Conservation (phyloP, 2,113 vertebrate species). For the Herpetotheres cachinnans region DNA sequence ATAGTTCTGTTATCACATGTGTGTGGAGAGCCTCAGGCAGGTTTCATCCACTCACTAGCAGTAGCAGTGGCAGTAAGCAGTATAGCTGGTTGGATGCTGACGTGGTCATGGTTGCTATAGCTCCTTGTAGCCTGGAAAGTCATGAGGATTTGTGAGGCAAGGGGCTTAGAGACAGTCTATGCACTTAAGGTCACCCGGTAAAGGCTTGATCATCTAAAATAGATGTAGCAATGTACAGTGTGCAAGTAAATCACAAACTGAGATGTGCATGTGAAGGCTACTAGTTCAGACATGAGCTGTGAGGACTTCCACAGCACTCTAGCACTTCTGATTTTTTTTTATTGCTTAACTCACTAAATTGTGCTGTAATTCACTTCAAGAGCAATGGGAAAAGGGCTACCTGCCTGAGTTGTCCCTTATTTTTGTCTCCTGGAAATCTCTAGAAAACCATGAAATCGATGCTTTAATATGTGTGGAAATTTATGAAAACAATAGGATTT, state of each 20-base stretch:
- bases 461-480: neutral
- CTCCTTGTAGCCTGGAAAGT: neutral
- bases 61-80: neutral
- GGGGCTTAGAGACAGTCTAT: neutral
- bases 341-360: neutral
- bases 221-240: neutral
- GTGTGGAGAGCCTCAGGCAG: neutral
- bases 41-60: neutral
- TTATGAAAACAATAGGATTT: slow-evolving; percentile 39
- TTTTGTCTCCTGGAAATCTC: slow-evolving; percentile 7
- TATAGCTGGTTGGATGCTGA: neutral
- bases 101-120: neutral
- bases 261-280: neutral
- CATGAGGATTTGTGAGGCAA: neutral
- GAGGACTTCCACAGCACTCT: neutral
- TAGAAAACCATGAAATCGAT: slow-evolving; percentile 18
- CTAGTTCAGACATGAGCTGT: neutral
- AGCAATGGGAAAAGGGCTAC: neutral
- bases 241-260: neutral
- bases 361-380: neutral
- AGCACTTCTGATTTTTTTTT: neutral
- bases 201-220: neutral
- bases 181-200: neutral
- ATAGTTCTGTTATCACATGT: fast-evolving
- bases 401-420: neutral